phyloP scores from a whole-genome alignment of 2,888 invertebrate genomes.

The Lithophane semibrunnea region DNA sequence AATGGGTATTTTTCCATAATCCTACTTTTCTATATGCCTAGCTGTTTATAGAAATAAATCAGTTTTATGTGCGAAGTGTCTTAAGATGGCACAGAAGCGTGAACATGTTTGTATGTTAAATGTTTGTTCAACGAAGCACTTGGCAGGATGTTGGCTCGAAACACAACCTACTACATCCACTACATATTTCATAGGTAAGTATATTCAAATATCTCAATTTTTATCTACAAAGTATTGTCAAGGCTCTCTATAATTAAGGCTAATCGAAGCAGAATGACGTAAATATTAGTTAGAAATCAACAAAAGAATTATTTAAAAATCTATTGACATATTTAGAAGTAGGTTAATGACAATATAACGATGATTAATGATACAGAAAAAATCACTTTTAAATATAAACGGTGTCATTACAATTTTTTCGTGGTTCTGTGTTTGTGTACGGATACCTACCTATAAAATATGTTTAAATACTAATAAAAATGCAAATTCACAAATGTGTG shows the following conservation, averaged over 20 bases:
- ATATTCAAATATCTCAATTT: neutral
- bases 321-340: slow-evolving; percentile 66
- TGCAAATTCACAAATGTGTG: slow-evolving; percentile 14
- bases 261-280: slow-evolving; percentile 67
- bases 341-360: slow-evolving; percentile 76
- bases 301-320: slow-evolving; percentile 62
- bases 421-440: neutral
- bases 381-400: slow-evolving; percentile 6
- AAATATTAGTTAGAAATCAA: slow-evolving; percentile 53
- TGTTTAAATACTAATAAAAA: slow-evolving; percentile 18
- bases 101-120: slow-evolving; percentile 65
- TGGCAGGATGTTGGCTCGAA: slow-evolving; percentile 71
- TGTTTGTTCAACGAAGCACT: slow-evolving; percentile 71
- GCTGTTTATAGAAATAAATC: slow-evolving; percentile 45
- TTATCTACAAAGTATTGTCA: neutral
- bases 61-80: slow-evolving; percentile 54
- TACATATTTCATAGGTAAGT: slow-evolving; percentile 8
- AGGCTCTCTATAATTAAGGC: slow-evolving; percentile 71
- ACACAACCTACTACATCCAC: slow-evolving; percentile 39
- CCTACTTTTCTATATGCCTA: slow-evolving; percentile 22
- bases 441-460: neutral
- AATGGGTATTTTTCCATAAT: slow-evolving; percentile 37
- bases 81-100: slow-evolving; percentile 61
- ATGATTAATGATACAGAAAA: slow-evolving; percentile 31
- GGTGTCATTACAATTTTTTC: neutral